A percentile compares a stretch with the other conserved stretches of the same genome.
Conservation (phyloP, 2,888 invertebrate genomes). For the Cheiracanthium punctorium region DNA sequence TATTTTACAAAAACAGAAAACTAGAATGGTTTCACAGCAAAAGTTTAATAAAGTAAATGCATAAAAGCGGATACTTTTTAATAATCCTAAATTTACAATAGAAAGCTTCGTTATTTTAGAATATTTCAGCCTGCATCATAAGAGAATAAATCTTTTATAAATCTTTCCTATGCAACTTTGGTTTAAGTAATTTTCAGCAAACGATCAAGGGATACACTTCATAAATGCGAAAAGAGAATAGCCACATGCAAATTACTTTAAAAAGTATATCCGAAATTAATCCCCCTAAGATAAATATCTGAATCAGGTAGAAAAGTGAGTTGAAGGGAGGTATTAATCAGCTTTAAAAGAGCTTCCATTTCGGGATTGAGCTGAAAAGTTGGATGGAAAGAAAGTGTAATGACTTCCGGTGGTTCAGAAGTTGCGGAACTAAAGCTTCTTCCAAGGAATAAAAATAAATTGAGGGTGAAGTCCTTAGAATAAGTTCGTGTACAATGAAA, state of each 20-base stretch:
- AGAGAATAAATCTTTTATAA: too few species aligned
- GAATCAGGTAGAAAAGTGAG: not conserved
- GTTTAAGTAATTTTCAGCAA: too few species aligned
- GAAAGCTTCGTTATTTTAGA: too few species aligned
- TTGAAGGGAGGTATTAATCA: not conserved
- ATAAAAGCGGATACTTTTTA: too few species aligned
- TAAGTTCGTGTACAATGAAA: not conserved
- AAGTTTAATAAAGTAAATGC: too few species aligned
- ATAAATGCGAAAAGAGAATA: not conserved
- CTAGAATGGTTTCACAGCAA: too few species aligned
- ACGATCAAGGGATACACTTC: not conserved
- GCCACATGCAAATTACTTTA: not conserved
- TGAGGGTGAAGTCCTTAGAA: not conserved
- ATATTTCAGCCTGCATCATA: too few species aligned
- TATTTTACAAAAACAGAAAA: too few species aligned
- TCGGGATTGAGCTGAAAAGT: not conserved
- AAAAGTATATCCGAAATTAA: not conserved
- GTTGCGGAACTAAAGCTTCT: not conserved
- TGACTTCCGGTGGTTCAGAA: not conserved
- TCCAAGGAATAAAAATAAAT: not conserved
- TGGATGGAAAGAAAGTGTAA: not conserved
- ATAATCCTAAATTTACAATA: too few species aligned
- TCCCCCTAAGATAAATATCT: constrained; percentile 2
- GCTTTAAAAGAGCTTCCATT: not conserved
- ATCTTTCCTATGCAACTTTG: too few species aligned